Percentiles rank a stretch among this genome's conserved stretches.
These are phyloP conservation scores for Pachyrhynchus sulphureomaculatus DNA, from an alignment of 1,140 invertebrate genomes.

Conservation along the genomic window DNA sequence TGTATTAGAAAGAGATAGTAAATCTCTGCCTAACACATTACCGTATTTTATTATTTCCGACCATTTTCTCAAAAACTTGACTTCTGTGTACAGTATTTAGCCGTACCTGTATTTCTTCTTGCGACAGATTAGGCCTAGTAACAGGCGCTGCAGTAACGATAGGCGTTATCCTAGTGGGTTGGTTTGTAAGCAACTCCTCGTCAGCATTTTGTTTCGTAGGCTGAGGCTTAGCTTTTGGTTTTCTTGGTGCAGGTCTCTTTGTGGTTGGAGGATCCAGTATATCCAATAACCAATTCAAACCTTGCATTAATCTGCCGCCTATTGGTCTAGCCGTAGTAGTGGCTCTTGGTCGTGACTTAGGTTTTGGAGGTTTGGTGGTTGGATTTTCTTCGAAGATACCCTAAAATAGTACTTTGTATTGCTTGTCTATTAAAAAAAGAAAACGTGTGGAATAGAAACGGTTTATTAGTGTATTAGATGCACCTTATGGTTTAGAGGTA, in stretches of 20 bases:
- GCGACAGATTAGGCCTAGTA: slow-evolving; percentile 27
- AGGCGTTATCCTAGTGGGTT: slow-evolving; percentile 44
- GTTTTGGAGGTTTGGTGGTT: slow-evolving; percentile 29
- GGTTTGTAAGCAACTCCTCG: slow-evolving; percentile 39
- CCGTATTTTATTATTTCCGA: too few species aligned
- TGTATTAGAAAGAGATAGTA: too few species aligned
- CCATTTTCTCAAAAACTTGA: too few species aligned
- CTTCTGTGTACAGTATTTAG: too few species aligned
- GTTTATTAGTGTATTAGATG: neutral
- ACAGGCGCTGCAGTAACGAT: slow-evolving; percentile 38
- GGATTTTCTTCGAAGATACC: slow-evolving; percentile 37
- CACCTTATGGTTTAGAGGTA: too few species aligned
- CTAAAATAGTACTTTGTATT: slow-evolving; percentile 14
- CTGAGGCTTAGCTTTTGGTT: slow-evolving; percentile 19
- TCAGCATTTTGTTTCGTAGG: slow-evolving; percentile 27
- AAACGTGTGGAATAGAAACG: neutral
- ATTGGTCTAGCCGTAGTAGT: slow-evolving; percentile 30
- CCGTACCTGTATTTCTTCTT: slow-evolving; percentile 27
- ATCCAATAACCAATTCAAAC: slow-evolving; percentile 47
- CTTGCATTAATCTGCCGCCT: slow-evolving; percentile 43
- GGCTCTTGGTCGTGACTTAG: slow-evolving; percentile 23
- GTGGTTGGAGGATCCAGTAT: slow-evolving; percentile 41
- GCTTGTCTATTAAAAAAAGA: too few species aligned
- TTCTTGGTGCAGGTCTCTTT: slow-evolving; percentile 30
- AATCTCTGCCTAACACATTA: too few species aligned